Conservation (phyloP, 2,797 vertebrate species). For the Adelosebastes latens region DNA sequence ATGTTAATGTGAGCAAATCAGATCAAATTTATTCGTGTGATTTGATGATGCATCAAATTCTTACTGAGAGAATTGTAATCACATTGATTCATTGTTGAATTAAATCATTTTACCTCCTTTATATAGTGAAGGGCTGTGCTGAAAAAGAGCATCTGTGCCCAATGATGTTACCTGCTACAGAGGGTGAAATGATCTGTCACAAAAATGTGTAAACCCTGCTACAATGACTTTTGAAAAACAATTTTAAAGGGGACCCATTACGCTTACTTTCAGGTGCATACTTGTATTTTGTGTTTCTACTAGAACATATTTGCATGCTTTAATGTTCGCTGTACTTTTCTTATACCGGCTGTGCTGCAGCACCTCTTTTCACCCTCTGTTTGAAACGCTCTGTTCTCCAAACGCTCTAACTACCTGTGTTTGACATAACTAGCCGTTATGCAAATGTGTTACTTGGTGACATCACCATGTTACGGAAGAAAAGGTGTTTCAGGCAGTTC, state of each 20-base stretch:
- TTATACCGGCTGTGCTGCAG: too few species aligned
- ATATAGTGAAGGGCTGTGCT: neutral
- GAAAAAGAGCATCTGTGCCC: neutral
- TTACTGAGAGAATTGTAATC: neutral
- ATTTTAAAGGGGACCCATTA: too few species aligned
- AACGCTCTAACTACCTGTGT: too few species aligned
- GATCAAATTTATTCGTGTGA: neutral
- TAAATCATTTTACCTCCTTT: neutral
- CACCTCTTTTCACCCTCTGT: too few species aligned
- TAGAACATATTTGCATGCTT: too few species aligned
- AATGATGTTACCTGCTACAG: neutral
- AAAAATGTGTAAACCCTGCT: neutral
- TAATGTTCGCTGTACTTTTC: too few species aligned
- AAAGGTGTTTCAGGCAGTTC: too few species aligned
- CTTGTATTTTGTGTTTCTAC: conserved; percentile 2
- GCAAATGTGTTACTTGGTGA: too few species aligned
- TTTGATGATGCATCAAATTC: conserved; percentile 5
- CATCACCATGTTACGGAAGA: too few species aligned
- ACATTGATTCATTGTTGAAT: neutral
- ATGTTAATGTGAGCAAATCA: neutral
- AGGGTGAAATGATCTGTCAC: neutral
- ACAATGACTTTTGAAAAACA: neutral
- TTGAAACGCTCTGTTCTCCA: too few species aligned
- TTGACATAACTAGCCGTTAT: too few species aligned
- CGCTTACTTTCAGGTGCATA: too few species aligned